These are phyloP conservation scores for Cichlasoma orientale DNA, from an alignment of 2,797 vertebrate species.

Conservation along the genomic window DNA sequence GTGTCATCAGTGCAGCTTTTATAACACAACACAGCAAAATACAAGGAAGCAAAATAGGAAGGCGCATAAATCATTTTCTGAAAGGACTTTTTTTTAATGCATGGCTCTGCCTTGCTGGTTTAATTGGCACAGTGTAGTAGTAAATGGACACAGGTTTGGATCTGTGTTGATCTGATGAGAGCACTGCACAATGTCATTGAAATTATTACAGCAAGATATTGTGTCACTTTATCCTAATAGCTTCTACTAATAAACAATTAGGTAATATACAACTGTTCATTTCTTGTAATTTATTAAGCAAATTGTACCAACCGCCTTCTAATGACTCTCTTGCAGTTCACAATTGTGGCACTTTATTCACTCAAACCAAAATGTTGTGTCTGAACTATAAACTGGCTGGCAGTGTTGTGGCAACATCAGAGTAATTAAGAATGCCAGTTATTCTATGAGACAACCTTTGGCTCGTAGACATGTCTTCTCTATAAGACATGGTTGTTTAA, in stretches of 20 bases:
- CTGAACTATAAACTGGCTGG: neutral
- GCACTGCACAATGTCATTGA: neutral
- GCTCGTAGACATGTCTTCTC: neutral
- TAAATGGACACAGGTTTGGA: slow-evolving; percentile 20
- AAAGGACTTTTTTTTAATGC: neutral
- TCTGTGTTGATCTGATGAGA: neutral
- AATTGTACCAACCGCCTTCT: neutral
- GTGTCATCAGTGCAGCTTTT: slow-evolving; percentile 32
- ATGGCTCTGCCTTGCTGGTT: neutral
- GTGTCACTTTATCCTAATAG: neutral
- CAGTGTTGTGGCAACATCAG: too few species aligned
- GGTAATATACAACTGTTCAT: neutral
- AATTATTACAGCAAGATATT: neutral
- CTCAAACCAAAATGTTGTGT: neutral
- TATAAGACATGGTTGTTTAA: neutral
- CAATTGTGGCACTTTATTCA: neutral
- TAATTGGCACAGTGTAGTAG: neutral
- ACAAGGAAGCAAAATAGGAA: slow-evolving; percentile 14
- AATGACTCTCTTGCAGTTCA: neutral
- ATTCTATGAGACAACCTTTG: neutral
- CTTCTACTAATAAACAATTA: neutral
- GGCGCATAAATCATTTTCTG: slow-evolving; percentile 2
- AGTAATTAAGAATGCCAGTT: neutral
- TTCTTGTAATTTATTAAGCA: neutral
- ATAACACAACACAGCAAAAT: slow-evolving; percentile 24